Conservation (phyloP, 2,113 vertebrate genomes). For the Promerops cafer region DNA sequence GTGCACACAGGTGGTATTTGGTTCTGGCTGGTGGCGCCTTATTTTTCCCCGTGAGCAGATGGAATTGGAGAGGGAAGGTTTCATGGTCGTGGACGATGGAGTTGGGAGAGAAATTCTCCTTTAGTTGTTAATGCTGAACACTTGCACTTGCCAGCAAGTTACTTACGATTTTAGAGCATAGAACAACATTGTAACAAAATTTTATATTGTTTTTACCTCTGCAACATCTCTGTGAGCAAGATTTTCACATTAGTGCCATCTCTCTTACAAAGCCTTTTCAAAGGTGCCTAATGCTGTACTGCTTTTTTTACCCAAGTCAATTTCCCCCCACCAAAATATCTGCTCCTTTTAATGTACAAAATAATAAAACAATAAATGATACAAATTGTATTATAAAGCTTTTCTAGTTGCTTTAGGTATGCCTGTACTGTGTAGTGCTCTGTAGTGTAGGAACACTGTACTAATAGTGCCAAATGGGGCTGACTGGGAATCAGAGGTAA, state of each 20-base stretch:
- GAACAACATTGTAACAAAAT: background rate
- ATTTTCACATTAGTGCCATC: background rate
- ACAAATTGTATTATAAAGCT: background rate
- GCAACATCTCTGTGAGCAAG: background rate
- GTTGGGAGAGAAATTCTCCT: background rate
- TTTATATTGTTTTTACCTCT: background rate
- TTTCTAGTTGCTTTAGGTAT: background rate
- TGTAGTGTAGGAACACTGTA: background rate
- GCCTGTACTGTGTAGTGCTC: background rate
- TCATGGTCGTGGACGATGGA: background rate
- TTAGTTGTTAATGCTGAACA: background rate
- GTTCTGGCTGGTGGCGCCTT: background rate
- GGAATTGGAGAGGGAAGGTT: background rate
- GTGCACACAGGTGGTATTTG: background rate
- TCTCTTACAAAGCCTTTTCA: background rate
- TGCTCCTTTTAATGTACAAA: background rate
- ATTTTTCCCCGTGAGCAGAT: background rate
- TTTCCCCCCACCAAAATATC: fast-evolving
- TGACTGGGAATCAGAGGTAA: background rate
- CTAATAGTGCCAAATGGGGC: background rate
- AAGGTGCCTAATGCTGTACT: background rate
- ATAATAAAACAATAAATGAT: background rate
- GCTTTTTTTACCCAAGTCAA: background rate
- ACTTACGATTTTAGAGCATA: background rate
- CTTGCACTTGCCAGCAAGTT: background rate